Evolutionary conservation across 2,113 vertebrate species (phyloP).

Genomic region (Festucalex cinctus): DNA sequence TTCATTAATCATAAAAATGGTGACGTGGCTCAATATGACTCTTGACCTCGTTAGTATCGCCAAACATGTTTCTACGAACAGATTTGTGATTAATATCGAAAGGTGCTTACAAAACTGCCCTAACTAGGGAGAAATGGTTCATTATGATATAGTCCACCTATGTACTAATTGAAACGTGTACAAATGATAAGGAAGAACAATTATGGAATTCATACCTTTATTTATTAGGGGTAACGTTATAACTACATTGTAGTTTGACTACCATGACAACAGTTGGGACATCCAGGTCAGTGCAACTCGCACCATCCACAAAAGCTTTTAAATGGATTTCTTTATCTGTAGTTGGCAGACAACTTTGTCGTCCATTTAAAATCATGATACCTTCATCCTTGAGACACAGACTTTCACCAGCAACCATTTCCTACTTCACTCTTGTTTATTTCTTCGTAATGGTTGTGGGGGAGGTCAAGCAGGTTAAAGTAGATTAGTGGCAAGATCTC

Average conservation of each 20-base stretch:
- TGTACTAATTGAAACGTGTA: neutral
- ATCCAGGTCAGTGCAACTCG: neutral
- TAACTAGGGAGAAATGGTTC: neutral
- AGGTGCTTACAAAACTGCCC: neutral
- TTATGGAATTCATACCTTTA: neutral
- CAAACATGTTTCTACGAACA: neutral
- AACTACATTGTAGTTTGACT: neutral
- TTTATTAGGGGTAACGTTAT: neutral
- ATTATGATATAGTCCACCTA: neutral
- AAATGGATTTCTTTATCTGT: conserved; percentile 18
- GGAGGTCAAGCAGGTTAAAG: conserved; percentile 47
- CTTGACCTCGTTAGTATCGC: neutral
- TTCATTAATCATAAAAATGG: conserved; percentile 18
- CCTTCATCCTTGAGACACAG: conserved; percentile 17
- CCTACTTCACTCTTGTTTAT: conserved; percentile 30
- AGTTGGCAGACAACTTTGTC: conserved; percentile 11
- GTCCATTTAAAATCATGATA: conserved; percentile 25
- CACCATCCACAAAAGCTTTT: conserved; percentile 1
- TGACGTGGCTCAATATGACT: conserved; percentile 9
- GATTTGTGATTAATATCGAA: neutral
- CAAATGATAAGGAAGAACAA: neutral
- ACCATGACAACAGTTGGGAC: neutral
- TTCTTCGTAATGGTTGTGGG: conserved; percentile 30
- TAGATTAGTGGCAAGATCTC: conserved; percentile 24
- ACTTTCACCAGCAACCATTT: conserved; percentile 33